These are phyloP conservation scores for Melieria crassipennis DNA, from an alignment of 2,888 invertebrate genomes.

Conservation along the genomic window DNA sequence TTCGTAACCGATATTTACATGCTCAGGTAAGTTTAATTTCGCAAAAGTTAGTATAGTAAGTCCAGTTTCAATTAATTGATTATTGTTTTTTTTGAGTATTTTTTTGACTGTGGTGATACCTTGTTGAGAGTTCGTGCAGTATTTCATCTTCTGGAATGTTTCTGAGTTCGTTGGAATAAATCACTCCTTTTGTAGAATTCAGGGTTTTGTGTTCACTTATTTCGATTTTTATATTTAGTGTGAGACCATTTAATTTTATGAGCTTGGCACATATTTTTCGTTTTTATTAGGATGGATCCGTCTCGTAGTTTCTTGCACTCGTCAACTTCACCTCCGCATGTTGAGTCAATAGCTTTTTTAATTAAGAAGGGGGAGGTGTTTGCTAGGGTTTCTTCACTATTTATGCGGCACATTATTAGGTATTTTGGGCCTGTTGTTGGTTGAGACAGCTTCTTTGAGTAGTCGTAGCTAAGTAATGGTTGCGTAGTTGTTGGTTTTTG, in stretches of 20 bases:
- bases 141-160: too few species aligned
- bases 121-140: too few species aligned
- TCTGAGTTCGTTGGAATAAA: slow-evolving; percentile 15
- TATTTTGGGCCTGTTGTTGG: not conserved
- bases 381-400: not conserved
- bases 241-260: slow-evolving; percentile 8
- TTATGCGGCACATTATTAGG: slow-evolving; percentile 6
- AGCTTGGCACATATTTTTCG: slow-evolving; percentile 23
- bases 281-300: slow-evolving; percentile 33
- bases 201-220: slow-evolving; percentile 26
- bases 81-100: too few species aligned
- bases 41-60: too few species aligned
- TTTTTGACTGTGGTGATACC: too few species aligned
- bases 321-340: slow-evolving; percentile 22
- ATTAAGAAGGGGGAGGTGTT: slow-evolving; percentile 35
- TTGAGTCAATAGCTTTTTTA: slow-evolving; percentile 19
- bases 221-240: slow-evolving; percentile 16
- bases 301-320: slow-evolving; percentile 27
- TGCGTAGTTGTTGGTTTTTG: too few species aligned
- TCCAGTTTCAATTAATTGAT: too few species aligned
- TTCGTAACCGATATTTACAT: too few species aligned
- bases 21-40: too few species aligned
- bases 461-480: too few species aligned
- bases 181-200: slow-evolving; percentile 30
- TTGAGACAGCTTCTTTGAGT: too few species aligned